Conservation (phyloP, 1,140 invertebrate genomes). For the Vollenhovia emeryi region DNA sequence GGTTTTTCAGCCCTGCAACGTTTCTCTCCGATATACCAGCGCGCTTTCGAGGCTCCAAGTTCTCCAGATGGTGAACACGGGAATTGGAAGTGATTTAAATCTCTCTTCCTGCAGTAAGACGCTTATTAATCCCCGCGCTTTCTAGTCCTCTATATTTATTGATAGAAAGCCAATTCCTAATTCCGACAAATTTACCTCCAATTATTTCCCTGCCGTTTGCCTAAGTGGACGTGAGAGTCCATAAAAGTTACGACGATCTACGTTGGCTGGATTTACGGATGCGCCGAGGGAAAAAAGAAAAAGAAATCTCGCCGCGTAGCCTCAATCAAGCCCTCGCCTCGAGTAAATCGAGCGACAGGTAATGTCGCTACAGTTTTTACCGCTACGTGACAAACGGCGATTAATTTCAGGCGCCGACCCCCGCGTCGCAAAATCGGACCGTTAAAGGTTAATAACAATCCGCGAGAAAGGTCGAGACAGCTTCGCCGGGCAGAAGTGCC, state of each 20-base stretch:
- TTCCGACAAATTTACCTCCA: conserved; percentile 24
- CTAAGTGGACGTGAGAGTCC: background rate
- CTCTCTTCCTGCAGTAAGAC: background rate
- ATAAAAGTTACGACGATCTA: background rate
- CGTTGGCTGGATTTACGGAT: background rate
- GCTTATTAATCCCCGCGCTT: conserved; percentile 18
- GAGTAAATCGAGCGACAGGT: background rate
- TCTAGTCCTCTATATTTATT: conserved; percentile 29
- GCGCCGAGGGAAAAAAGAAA: background rate
- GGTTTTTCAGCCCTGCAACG: background rate
- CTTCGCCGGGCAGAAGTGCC: background rate
- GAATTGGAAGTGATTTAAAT: background rate
- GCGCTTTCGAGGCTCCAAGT: background rate
- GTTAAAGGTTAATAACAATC: conserved; percentile 58
- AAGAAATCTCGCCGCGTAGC: background rate
- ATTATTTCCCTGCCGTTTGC: background rate
- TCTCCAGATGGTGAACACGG: background rate
- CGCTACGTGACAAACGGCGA: conserved; percentile 46
- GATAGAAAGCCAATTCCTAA: background rate
- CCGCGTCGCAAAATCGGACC: conserved; percentile 28
- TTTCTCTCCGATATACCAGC: background rate
- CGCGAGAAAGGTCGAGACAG: conserved; percentile 52
- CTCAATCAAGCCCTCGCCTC: conserved; percentile 3
- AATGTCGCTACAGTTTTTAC: conserved; percentile 49
- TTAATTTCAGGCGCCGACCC: conserved; percentile 39